Evolutionary conservation across 30 jellyfish, hydroid and myxozoan species (phyloP), one percentile per base, ranked within the genome.

Genomic region (Chironex yamaguchii): DNA sequence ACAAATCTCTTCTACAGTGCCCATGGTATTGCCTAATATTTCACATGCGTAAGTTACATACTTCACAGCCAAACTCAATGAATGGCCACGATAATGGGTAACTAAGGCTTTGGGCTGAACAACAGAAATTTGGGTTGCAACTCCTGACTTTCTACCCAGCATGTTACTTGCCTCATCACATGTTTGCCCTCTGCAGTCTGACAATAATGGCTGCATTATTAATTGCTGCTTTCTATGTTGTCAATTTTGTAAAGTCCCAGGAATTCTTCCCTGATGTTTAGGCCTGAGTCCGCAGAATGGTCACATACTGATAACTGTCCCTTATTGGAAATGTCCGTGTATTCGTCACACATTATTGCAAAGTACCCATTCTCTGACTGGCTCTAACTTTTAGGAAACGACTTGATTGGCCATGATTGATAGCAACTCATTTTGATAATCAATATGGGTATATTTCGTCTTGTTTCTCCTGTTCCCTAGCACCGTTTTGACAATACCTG

Each of bases 21-120:
- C 89, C 89, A 76, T 76, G 21, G 71, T 29, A 29, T 67, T 11
- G 23, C 86, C 63, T 76, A 76, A 66, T 20, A 76, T 53, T 29
- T 52, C 52, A 25, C 68, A 76, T 25, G 20, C 66, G 22, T 76
- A 49, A 27, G 89, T 76, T 22, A 87, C 30, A 4, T 76, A 67
- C 26, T 76, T 67, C 62, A 67, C 81, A 9, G 75, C 50, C 9
- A 76, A 67, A 42, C 89, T 76, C 13, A 76, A 66, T 25, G 87
- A 76, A 54, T 76, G 89, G 23, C 89, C 63, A 27, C 52, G 89
- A 29, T 87, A 76, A 67, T 76, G 89, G 76, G 87, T 76, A 23
- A 25, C 88, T 49, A 76, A 50, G 6, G 88, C 89, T 54, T 76
- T 0, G 29, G 89, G 89, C 31, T 76, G 89, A 25, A 53, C 28